These are phyloP conservation scores for Eupleurogrammus muticus DNA, from an alignment of 2,797 vertebrate genomes.

Conservation along the genomic window DNA sequence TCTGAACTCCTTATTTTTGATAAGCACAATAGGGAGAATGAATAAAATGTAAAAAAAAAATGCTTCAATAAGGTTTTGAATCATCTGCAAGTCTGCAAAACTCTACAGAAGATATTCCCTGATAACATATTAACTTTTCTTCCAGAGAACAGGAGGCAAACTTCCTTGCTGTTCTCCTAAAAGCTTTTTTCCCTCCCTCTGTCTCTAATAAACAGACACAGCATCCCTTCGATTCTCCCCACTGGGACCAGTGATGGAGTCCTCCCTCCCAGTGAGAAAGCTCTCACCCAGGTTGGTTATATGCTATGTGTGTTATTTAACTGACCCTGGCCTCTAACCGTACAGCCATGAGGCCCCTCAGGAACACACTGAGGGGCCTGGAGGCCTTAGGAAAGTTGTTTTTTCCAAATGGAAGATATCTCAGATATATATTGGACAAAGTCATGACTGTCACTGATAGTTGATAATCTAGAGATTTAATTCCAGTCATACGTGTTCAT, in stretches of 20 bases:
- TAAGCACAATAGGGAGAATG: no score
- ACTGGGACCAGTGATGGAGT: conserved; percentile 67
- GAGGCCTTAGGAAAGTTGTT: conserved; percentile 36
- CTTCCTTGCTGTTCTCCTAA: not conserved
- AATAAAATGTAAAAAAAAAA: no score
- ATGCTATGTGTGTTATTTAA: conserved; percentile 64
- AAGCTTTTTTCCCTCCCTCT: conserved; percentile 45
- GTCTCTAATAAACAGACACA: conserved; percentile 68
- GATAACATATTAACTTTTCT: not conserved
- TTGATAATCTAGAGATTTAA: not conserved
- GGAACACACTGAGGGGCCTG: conserved; percentile 60
- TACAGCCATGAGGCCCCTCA: conserved; percentile 48
- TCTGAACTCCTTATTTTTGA: not conserved
- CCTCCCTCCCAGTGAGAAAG: conserved; percentile 56
- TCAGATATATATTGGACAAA: conserved; percentile 13
- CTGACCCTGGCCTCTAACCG: conserved; percentile 63
- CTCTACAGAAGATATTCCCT: not conserved
- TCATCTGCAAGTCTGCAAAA: not conserved
- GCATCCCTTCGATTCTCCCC: conserved; percentile 55
- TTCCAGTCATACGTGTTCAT: not conserved
- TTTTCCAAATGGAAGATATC: conserved; percentile 49
- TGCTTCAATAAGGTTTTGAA: no score
- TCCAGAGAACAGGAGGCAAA: conserved; percentile 1
- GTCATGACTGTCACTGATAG: not conserved
- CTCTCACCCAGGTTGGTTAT: conserved; percentile 54